phyloP scores from a whole-genome alignment of 2,888 invertebrate genomes.

The Plebejus melissa region DNA sequence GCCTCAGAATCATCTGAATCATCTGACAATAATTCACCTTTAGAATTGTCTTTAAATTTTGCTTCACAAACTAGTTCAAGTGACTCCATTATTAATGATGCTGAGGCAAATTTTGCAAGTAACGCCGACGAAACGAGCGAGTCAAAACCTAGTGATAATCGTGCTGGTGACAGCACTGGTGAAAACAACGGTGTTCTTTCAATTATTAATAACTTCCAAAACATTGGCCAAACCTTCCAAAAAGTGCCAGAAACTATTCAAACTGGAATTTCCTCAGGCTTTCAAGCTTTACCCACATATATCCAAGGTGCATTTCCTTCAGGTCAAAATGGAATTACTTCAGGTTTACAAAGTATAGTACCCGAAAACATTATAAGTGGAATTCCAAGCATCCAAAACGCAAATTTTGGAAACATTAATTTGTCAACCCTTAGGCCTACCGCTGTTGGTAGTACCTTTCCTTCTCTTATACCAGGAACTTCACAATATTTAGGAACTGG shows the following conservation, averaged over 20 bases:
- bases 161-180: conserved; percentile 23
- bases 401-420: not conserved
- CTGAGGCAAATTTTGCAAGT: not conserved
- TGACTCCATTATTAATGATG: not conserved
- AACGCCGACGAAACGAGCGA: not conserved
- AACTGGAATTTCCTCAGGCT: no score
- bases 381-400: not conserved
- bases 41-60: not conserved
- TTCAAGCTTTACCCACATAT: not conserved
- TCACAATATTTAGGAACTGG: conserved; percentile 11
- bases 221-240: no score
- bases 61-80: not conserved
- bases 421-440: not conserved
- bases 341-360: not conserved
- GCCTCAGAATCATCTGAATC: not conserved
- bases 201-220: not conserved
- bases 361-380: not conserved
- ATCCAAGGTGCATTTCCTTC: not conserved
- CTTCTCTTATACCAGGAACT: not conserved
- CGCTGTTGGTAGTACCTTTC: not conserved
- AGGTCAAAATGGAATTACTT: not conserved
- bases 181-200: not conserved
- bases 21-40: not conserved
- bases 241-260: no score
- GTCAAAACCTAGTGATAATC: not conserved